Percentiles rank a stretch among this genome's conserved stretches.
phyloP scores from a whole-genome alignment of 1,140 invertebrate genomes.

The Pygmarrhopalites habei region DNA sequence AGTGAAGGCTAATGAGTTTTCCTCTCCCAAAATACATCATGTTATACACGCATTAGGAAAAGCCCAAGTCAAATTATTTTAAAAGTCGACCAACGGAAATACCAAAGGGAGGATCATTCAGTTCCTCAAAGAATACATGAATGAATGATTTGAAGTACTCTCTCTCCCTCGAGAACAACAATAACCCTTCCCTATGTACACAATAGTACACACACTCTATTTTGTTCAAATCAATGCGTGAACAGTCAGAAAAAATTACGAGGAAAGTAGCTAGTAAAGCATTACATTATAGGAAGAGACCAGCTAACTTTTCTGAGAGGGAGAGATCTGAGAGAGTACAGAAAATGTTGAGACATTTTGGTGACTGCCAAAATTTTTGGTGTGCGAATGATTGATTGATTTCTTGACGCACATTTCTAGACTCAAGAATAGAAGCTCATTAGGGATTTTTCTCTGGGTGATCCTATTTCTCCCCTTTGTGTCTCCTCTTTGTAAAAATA shows the following conservation, averaged over 20 bases:
- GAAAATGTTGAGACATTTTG: neutral
- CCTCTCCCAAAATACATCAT: neutral
- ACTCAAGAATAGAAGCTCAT: constrained; percentile 1
- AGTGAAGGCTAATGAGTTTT: neutral
- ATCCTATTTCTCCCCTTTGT: too few relatives aligned
- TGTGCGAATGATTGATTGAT: neutral
- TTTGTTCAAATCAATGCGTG: neutral
- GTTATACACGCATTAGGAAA: too few relatives aligned
- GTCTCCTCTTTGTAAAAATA: too few relatives aligned
- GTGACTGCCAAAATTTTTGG: neutral
- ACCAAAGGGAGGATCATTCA: too few relatives aligned
- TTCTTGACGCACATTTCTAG: neutral
- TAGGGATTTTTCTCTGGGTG: neutral
- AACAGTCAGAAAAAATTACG: neutral
- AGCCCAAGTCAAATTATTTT: too few relatives aligned
- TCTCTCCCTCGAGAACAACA: too few relatives aligned
- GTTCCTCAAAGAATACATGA: too few relatives aligned
- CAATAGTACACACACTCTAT: too few relatives aligned
- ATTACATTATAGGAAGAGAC: neutral
- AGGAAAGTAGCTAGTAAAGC: neutral
- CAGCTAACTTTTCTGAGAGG: neutral
- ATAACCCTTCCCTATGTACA: too few relatives aligned
- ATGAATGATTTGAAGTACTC: too few relatives aligned
- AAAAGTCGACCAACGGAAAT: too few relatives aligned
- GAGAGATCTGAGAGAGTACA: neutral